phyloP scores from a whole-genome alignment of 1,140 invertebrate genomes.

The Lanistes nyassanus region DNA sequence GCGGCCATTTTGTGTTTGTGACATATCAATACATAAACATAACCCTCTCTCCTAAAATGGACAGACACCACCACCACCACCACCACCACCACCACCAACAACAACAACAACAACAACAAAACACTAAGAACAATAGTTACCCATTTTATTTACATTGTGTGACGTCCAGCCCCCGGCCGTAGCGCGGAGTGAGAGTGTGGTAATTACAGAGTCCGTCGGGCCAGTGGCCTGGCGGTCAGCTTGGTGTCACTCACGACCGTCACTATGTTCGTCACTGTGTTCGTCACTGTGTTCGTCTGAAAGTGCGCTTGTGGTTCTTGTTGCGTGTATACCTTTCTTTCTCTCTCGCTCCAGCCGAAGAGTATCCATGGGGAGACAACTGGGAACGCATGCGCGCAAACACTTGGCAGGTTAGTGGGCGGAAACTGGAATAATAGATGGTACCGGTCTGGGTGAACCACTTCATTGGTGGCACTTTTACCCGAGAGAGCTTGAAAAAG shows the following conservation, averaged over 20 bases:
- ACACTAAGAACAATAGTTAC: background rate
- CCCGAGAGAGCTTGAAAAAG: too few relatives aligned
- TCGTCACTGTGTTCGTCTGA: background rate
- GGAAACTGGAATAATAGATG: too few relatives aligned
- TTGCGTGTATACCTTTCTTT: background rate
- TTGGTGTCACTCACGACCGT: background rate
- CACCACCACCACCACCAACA: too few relatives aligned
- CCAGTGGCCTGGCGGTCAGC: too few relatives aligned
- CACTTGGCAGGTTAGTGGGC: slow-evolving; percentile 57
- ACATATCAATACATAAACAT: background rate
- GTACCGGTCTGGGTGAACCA: too few relatives aligned
- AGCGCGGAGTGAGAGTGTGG: background rate
- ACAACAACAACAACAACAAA: too few relatives aligned
- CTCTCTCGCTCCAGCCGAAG: slow-evolving; percentile 27
- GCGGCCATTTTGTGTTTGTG: background rate
- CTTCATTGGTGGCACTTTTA: too few relatives aligned
- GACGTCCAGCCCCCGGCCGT: background rate
- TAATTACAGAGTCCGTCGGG: background rate
- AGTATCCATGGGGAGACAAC: slow-evolving; percentile 63
- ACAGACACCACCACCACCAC: background rate
- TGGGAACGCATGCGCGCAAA: slow-evolving; percentile 55
- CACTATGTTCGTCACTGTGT: background rate
- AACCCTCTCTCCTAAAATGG: too few relatives aligned
- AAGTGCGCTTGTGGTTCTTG: background rate
- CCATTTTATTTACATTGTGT: too few relatives aligned